phyloP scores from a whole-genome alignment of 2,888 invertebrate genomes.

The Flexamia atlantica region DNA sequence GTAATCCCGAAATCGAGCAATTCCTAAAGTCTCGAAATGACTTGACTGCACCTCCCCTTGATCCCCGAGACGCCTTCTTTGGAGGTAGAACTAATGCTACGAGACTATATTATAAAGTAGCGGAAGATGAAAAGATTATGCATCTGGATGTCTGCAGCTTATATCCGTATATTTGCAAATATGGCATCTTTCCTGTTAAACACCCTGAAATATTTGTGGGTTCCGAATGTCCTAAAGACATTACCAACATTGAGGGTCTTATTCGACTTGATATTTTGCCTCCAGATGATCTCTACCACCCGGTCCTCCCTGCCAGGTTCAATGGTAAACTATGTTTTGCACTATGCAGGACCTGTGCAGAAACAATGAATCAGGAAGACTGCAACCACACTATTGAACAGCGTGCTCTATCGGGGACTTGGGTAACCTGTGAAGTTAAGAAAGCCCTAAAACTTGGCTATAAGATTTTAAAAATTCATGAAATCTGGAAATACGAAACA shows the following conservation, averaged over 20 bases:
- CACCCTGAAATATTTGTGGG: slow-evolving; percentile 70
- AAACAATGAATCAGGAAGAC: not conserved
- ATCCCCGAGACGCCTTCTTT: slow-evolving; percentile 70
- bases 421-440: slow-evolving; percentile 72
- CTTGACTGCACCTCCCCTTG: slow-evolving; percentile 61
- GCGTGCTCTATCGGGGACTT: slow-evolving; percentile 71
- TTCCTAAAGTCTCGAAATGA: slow-evolving; percentile 1
- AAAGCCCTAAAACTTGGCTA: slow-evolving; percentile 68
- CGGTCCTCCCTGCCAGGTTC: slow-evolving; percentile 71
- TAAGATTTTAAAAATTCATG: slow-evolving; percentile 63
- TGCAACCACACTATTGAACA: slow-evolving; percentile 72
- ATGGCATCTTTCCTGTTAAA: slow-evolving; percentile 70
- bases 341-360: slow-evolving; percentile 22
- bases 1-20: slow-evolving; percentile 24
- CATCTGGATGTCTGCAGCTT: slow-evolving; percentile 70
- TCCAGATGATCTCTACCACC: slow-evolving; percentile 69
- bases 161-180: slow-evolving; percentile 71
- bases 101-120: slow-evolving; percentile 67
- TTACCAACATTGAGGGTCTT: slow-evolving; percentile 36
- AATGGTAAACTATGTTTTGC: slow-evolving; percentile 67
- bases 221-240: slow-evolving; percentile 26
- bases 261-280: slow-evolving; percentile 37
- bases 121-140: slow-evolving; percentile 68
- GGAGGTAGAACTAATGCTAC: slow-evolving; percentile 69
- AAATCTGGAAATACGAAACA: slow-evolving; percentile 72